Conservation (phyloP, 1,140 invertebrate species). For the Drosophila ogumai region DNA sequence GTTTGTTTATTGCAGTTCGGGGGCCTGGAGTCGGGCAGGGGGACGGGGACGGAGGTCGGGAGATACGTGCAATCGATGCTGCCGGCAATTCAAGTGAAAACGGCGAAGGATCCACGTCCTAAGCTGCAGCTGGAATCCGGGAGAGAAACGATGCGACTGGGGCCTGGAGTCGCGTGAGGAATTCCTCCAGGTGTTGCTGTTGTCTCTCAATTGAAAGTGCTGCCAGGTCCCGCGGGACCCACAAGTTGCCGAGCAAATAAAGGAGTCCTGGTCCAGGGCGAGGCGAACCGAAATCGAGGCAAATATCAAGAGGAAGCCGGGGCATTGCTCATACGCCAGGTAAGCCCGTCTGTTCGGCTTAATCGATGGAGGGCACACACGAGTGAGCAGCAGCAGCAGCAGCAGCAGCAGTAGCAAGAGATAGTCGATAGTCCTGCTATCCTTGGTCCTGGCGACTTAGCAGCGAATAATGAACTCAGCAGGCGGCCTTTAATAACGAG, state of each 20-base stretch:
- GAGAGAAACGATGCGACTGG: conserved; percentile 3
- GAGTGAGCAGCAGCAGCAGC: conserved; percentile 34
- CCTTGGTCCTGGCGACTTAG: conserved; percentile 26
- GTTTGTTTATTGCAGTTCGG: conserved; percentile 68
- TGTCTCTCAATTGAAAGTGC: conserved; percentile 77
- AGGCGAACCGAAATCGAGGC: conserved; percentile 1
- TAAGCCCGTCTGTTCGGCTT: conserved; percentile 50
- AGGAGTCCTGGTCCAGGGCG: conserved; percentile 2
- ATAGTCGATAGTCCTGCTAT: conserved; percentile 5
- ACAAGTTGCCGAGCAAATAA: conserved; percentile 47
- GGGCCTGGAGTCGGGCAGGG: conserved; percentile 14
- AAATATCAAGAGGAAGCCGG: conserved; percentile 9
- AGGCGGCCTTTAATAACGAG: conserved; percentile 46
- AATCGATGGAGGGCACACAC: conserved; percentile 68
- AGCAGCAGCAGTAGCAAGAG: background rate
- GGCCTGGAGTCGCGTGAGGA: conserved; percentile 45
- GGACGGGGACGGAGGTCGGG: background rate
- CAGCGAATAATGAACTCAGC: conserved; percentile 63
- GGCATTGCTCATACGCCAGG: conserved; percentile 66
- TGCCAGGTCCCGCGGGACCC: conserved; percentile 40
- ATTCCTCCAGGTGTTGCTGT: conserved; percentile 54
- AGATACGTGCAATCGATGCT: conserved; percentile 67
- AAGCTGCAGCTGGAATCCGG: conserved; percentile 35
- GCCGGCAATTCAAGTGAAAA: conserved; percentile 70
- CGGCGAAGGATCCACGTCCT: conserved; percentile 15